Percentiles rank a stretch among this genome's conserved stretches.
phyloP scores from a whole-genome alignment of 64 coral and sea anemone species.

The Porites lutea region DNA sequence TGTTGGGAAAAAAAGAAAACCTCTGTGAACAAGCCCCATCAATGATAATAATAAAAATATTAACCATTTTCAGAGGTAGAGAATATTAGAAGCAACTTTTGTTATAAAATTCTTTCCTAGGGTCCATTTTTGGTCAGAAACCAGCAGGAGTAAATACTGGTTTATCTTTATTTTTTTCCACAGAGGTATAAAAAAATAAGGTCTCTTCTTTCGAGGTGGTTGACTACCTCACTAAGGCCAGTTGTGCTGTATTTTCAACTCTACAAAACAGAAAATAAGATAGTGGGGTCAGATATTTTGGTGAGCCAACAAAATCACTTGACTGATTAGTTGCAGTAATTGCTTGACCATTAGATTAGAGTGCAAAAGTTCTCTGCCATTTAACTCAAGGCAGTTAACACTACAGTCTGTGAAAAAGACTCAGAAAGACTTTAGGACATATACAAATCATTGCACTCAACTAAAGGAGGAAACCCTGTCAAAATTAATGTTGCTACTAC shows the following conservation, averaged over 20 bases:
- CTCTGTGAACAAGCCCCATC: no score
- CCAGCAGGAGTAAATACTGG: no score
- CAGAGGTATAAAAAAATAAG: background rate
- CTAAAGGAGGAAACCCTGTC: no score
- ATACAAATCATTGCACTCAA: no score
- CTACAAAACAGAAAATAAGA: constrained; percentile 68
- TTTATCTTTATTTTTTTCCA: background rate
- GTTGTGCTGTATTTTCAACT: constrained; percentile 58
- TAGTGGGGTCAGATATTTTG: constrained; percentile 36
- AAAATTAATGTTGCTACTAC: background rate
- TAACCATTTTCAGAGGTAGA: no score
- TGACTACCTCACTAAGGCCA: constrained; percentile 42
- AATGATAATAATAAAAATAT: no score
- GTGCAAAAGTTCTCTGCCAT: background rate
- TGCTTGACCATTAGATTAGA: background rate
- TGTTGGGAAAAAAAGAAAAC: no score
- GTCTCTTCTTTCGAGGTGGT: constrained; percentile 27
- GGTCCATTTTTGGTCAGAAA: no score
- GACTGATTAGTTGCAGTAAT: background rate
- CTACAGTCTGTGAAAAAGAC: no score
- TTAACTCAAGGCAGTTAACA: background rate
- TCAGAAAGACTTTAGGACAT: no score
- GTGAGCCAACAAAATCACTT: background rate
- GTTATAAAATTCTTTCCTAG: no score
- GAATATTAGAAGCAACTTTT: no score